Conservation (phyloP, 2,113 vertebrate species). For the Mesembrinibis cayennensis region DNA sequence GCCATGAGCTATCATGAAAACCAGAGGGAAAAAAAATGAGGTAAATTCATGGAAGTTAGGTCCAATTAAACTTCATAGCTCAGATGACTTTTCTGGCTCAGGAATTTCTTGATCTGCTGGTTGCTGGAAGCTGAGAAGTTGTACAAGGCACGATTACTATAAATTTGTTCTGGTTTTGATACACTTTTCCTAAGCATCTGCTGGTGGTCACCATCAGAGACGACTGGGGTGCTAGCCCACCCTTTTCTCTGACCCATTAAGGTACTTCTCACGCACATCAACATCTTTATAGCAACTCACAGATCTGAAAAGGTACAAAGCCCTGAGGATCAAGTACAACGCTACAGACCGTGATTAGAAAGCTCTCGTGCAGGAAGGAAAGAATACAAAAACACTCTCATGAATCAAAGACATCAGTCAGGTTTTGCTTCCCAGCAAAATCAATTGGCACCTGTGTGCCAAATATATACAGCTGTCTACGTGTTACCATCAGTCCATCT, state of each 20-base stretch:
- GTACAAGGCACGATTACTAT: not conserved
- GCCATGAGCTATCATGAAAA: not conserved
- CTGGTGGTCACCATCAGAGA: not conserved
- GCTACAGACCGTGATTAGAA: not conserved
- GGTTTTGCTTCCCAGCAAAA: not conserved
- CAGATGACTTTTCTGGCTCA: not conserved
- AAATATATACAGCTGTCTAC: not conserved
- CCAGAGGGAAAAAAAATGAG: not conserved
- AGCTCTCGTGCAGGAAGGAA: not conserved
- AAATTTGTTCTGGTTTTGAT: not conserved
- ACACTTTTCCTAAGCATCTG: not conserved
- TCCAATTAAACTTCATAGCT: not conserved
- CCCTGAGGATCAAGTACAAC: not conserved
- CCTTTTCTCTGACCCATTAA: not conserved
- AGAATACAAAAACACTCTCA: not conserved
- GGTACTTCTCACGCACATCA: accelerated
- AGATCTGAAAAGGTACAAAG: not conserved
- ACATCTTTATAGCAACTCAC: not conserved
- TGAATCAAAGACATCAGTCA: not conserved
- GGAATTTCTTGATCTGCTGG: not conserved
- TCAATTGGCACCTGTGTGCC: not conserved
- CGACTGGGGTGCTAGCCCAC: not conserved
- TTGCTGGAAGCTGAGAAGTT: not conserved
- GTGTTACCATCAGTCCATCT: not conserved
- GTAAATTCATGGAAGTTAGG: not conserved